Base-by-base conservation (phyloP, 2,888 invertebrate genomes). In the Drosophila percnosoma region DNA sequence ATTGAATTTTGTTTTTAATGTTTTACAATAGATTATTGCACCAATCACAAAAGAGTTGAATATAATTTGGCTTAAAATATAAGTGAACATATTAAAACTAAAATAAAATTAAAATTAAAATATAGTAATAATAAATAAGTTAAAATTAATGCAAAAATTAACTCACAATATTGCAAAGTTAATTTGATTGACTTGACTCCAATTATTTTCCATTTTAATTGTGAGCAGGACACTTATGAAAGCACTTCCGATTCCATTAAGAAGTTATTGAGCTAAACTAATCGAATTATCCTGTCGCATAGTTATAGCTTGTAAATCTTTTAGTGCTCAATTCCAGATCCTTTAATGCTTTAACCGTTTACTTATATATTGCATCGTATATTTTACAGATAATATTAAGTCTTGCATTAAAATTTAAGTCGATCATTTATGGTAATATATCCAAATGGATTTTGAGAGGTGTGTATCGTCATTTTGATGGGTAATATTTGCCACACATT, bases 401-500 rank as follows among this genome's bases (percentile, higher is more conserved):
- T 24, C 15, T 45, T 4, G 45, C 45, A 45, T 45, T 24, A 24
- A 24, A 15, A 45, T 8, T 24, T 45, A 45, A 45, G 45, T 24
- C 15, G 8, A 45, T 45, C 1, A 24, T 15, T 45, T 24, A 45
- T 45, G 24, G 4, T 24, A 8, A 45, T 45, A 24, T 1, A 45
- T 24, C 15, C 15, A 13, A 45, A 45, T 24, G 45, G 24, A 15
- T 45, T 45, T 24, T 24, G 45, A 15, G 15, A 8, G 24, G 15
- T 24, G 24, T 24, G 15, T 24, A 4, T 13, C n/a, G n/a, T 36
- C 24, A 21, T n/a, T 21, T 45, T 57, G 13, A 67, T 40, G 45
- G 45, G 21, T 45, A 21, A 27, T 45, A n/a, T 38, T 24, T 45
- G 21, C 40, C 31, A 24, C 33, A 34, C 5, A 66, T 52, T 53